Evolutionary conservation across 2,888 invertebrate species (phyloP), one percentile per base, ranked within the genome.

Genomic region (Drosophila falleni): DNA sequence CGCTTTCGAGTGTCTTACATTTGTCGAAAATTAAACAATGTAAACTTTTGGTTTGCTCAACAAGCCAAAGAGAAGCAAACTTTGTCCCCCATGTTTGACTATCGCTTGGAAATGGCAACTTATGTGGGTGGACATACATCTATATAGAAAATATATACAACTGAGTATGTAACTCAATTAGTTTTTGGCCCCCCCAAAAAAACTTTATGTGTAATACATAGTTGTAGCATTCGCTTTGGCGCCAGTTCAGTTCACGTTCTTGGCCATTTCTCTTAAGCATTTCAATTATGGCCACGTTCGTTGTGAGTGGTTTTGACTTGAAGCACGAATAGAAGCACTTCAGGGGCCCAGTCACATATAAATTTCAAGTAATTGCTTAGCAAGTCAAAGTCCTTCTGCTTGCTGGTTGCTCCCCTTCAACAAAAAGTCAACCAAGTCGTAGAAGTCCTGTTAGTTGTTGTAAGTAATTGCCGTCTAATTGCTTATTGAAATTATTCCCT

Each of bases 11-110:
- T 86, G 75, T 81, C 80, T 81, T 79, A 87, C 85, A 86, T 86
- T 86, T 84, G 81, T 74, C 84, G 84, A 86, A 86, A 86, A 88
- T 86, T 88, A 84, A 88, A 86, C 86, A 86, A 86, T 88, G 84
- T 88, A 86, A 86, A 86, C 81, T 88, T 86, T 84, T 55, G 71
- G 78, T 78, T 78, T 73, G 63, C 70, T 68, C 66, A 76, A 75
- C 81, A 73, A 63, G 69, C 63, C 69, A 66, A 58, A 67, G 53
- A 55, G 70, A 46, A 56, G 63, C 61, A 81, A 80, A 80, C 76
- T 80, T 80, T 81, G 80, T 78, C 71, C 83, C 83, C 71, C 79
- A 80, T 69, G 68, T 78, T 56, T 55, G 56, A 41, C 54, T 49
- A 53, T 23, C 42, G 33, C 19, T 5, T 13, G 29, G 9, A 42